These are phyloP conservation scores for Zaprionus ghesquierei DNA, from an alignment of 1,140 invertebrate genomes.

Conservation along the genomic window DNA sequence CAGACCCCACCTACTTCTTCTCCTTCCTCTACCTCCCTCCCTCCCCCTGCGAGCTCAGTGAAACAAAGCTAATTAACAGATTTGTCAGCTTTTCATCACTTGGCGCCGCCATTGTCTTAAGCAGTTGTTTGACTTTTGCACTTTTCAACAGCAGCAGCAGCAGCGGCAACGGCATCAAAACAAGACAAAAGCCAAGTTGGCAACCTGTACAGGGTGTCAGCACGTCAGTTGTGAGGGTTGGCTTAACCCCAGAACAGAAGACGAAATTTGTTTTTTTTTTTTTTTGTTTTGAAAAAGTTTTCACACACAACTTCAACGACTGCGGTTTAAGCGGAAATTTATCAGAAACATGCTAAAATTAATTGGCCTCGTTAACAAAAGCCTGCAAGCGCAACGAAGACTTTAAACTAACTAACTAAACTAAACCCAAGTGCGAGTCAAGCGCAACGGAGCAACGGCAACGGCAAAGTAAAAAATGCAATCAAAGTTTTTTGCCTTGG, in stretches of 20 bases:
- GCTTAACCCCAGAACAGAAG: slow-evolving; percentile 12
- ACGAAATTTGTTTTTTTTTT: slow-evolving; percentile 73
- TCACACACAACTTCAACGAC: slow-evolving; percentile 20
- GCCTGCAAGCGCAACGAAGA: slow-evolving; percentile 43
- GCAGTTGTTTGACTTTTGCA: slow-evolving; percentile 77
- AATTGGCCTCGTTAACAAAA: slow-evolving; percentile 77
- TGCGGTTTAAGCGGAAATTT: slow-evolving; percentile 74
- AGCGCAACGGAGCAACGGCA: slow-evolving; percentile 35
- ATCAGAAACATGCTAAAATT: slow-evolving; percentile 60
- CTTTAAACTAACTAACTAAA: slow-evolving; percentile 73
- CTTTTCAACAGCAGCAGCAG: slow-evolving; percentile 42
- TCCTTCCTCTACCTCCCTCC: not conserved
- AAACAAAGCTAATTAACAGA: slow-evolving; percentile 81
- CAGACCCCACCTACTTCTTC: not conserved
- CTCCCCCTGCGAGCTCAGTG: slow-evolving; percentile 52
- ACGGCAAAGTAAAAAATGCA: slow-evolving; percentile 56
- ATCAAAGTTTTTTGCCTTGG: slow-evolving; percentile 67
- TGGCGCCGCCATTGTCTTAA: slow-evolving; percentile 53
- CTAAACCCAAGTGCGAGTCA: slow-evolving; percentile 41
- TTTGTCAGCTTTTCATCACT: slow-evolving; percentile 81
- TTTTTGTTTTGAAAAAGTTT: too few species aligned
- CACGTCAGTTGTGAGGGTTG: not conserved
- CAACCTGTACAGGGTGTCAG: slow-evolving; percentile 2
- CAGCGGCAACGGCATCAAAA: slow-evolving; percentile 9
- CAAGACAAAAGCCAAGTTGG: slow-evolving; percentile 30